Conservation (phyloP, 2,113 vertebrate genomes). For the Hydropotes inermis region DNA sequence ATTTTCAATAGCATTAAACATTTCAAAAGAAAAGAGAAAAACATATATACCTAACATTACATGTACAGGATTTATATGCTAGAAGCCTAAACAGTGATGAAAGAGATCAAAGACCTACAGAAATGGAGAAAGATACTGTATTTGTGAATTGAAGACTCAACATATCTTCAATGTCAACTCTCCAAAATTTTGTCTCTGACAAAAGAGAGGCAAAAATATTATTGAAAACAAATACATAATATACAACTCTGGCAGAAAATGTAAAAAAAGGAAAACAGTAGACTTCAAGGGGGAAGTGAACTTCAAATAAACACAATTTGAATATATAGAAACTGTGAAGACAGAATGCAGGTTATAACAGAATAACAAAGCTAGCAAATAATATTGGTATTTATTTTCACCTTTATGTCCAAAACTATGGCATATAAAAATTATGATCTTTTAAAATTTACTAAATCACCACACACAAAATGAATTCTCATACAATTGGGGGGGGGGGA, state of each 20-base stretch:
- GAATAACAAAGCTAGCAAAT: background rate
- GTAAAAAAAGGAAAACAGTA: background rate
- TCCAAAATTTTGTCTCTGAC: background rate
- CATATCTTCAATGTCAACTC: background rate
- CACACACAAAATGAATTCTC: background rate
- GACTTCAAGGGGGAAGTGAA: background rate
- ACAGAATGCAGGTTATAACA: background rate
- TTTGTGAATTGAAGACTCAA: background rate
- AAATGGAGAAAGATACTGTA: background rate
- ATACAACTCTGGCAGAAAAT: background rate
- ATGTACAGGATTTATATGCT: background rate
- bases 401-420: background rate
- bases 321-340: background rate
- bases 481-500: background rate
- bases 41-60: background rate
- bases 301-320: background rate
- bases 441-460: background rate
- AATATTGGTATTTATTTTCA: background rate
- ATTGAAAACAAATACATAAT: background rate
- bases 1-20: background rate
- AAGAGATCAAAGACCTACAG: background rate
- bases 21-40: background rate
- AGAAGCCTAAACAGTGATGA: background rate
- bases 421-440: background rate
- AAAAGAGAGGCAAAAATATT: background rate